phyloP scores from a whole-genome alignment of 2,113 vertebrate genomes.

The Ivindomyrus marchei region DNA sequence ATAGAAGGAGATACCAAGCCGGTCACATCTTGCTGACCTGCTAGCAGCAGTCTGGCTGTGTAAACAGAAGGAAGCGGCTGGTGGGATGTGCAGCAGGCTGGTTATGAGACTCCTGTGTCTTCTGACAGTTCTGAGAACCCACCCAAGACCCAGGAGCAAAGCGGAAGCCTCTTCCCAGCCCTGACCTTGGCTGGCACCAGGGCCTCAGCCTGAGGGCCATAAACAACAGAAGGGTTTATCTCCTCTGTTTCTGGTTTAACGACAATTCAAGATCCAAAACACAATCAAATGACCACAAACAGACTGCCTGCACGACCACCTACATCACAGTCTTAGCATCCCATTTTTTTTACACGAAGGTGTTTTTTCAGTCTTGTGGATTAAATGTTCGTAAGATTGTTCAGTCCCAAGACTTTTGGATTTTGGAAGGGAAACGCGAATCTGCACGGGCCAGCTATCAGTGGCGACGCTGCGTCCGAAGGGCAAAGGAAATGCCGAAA shows the following conservation, averaged over 20 bases:
- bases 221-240: background rate
- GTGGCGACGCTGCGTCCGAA: background rate
- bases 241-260: background rate
- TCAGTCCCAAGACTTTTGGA: background rate
- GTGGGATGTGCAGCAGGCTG: background rate
- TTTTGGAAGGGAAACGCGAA: background rate
- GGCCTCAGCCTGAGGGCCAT: background rate
- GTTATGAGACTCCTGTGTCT: background rate
- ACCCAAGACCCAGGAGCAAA: background rate
- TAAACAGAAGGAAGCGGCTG: conserved; percentile 12
- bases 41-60: conserved; percentile 25
- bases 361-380: background rate
- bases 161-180: background rate
- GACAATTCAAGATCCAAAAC: background rate
- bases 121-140: background rate
- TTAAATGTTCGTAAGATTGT: background rate
- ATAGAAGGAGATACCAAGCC: background rate
- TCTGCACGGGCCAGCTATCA: background rate
- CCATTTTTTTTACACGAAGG: background rate
- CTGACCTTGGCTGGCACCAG: background rate
- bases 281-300: background rate
- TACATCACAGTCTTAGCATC: background rate
- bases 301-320: background rate
- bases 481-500: background rate
- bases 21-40: background rate